Percentiles rank a stretch among this genome's conserved stretches.
Conservation (phyloP, 1,140 invertebrate species). For the Caenorhabditis brenneri region DNA sequence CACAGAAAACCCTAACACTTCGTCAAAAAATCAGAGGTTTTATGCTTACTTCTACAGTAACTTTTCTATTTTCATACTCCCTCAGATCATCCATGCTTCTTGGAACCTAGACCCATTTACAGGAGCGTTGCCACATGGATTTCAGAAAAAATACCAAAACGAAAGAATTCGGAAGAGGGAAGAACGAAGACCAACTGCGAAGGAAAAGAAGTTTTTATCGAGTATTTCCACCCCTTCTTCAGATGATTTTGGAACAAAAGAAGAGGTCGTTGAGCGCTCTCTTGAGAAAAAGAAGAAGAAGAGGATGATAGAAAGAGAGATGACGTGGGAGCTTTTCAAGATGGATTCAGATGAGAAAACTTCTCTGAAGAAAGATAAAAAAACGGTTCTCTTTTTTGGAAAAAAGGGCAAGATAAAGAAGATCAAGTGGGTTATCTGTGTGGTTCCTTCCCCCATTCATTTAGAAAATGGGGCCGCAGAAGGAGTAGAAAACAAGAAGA, state of each 20-base stretch:
- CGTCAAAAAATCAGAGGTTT: too few species aligned
- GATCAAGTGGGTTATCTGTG: too few species aligned
- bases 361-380: not conserved
- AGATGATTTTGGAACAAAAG: slow-evolving; percentile 39
- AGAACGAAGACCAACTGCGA: slow-evolving; percentile 28
- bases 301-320: not conserved
- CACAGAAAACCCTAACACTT: too few species aligned
- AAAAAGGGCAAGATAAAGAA: not conserved
- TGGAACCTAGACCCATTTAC: too few species aligned
- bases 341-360: not conserved
- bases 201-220: not conserved
- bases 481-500: not conserved
- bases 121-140: not conserved
- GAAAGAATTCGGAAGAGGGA: not conserved
- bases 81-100: too few species aligned
- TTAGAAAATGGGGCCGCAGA: not conserved
- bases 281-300: not conserved
- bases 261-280: slow-evolving; percentile 37
- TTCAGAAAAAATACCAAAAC: not conserved
- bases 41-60: too few species aligned
- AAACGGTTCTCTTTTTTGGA: not conserved
- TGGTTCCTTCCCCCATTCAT: not conserved
- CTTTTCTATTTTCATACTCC: too few species aligned
- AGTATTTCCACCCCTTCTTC: slow-evolving; percentile 5
- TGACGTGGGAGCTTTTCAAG: slow-evolving; percentile 8